Evolutionary conservation across 2,113 vertebrate species (phyloP).

Genomic region (Elephas maximus): DNA sequence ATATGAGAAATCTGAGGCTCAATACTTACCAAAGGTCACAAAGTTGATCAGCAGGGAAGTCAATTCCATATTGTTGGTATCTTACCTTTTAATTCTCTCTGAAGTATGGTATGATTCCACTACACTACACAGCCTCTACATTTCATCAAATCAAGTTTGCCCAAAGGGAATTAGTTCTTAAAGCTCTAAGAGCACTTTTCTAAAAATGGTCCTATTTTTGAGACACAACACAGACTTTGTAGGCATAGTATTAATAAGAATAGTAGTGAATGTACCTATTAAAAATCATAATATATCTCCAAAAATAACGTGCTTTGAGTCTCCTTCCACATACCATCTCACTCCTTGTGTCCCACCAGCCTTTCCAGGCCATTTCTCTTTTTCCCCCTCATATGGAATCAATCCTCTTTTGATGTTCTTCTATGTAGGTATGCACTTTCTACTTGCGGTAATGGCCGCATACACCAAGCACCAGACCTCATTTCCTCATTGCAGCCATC

Average conservation of each 20-base stretch:
- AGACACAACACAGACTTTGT: not conserved
- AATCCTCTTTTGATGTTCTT: not conserved
- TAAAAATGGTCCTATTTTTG: not conserved
- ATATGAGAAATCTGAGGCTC: not conserved
- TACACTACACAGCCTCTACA: not conserved
- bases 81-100: too few relatives aligned
- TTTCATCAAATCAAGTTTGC: not conserved
- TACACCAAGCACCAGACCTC: not conserved
- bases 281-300: not conserved
- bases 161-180: not conserved
- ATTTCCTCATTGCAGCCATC: not conserved
- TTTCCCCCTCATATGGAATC: not conserved
- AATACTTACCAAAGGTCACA: not conserved
- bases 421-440: not conserved
- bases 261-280: not conserved
- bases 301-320: not conserved
- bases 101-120: not conserved
- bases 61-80: not conserved
- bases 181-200: not conserved
- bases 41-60: not conserved
- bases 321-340: not conserved
- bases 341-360: not conserved
- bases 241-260: not conserved
- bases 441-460: not conserved
- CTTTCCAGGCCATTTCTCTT: not conserved